A percentile compares a stretch with the other conserved stretches of the same genome.
These are phyloP conservation scores for Oreotrochilus melanogaster DNA, from an alignment of 2,113 vertebrate species.

Conservation along the genomic window DNA sequence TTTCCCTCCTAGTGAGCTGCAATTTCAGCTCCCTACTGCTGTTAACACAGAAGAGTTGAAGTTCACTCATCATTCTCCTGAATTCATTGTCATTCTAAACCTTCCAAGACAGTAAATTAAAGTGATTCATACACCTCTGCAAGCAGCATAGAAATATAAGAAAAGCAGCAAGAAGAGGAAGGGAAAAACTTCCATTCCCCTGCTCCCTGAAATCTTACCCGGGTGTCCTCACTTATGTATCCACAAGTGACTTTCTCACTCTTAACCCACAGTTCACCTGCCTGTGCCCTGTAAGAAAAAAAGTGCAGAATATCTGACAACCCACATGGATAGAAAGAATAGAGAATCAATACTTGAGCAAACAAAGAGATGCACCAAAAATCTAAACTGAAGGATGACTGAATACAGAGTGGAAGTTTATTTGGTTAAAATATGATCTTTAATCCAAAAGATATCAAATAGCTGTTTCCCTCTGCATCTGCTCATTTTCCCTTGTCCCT, in stretches of 20 bases:
- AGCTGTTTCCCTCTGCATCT: background rate
- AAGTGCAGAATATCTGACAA: background rate
- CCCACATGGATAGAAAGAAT: background rate
- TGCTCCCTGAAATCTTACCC: slow-evolving; percentile 80
- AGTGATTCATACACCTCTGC: background rate
- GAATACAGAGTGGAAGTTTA: background rate
- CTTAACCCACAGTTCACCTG: slow-evolving; percentile 97
- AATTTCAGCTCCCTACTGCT: background rate
- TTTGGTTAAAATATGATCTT: background rate
- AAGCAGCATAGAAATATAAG: background rate
- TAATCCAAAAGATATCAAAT: background rate
- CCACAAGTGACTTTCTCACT: slow-evolving; percentile 98
- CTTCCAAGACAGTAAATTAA: background rate
- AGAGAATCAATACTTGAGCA: background rate
- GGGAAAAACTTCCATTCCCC: background rate
- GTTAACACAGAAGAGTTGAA: background rate
- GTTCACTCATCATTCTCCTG: background rate
- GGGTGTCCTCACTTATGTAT: slow-evolving; percentile 95
- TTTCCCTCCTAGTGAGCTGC: background rate
- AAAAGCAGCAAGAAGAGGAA: background rate
- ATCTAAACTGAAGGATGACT: background rate
- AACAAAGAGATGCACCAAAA: background rate
- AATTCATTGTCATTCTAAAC: background rate
- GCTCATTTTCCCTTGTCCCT: background rate
- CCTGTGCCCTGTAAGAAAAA: slow-evolving; percentile 87